Conservation (phyloP, 2,113 vertebrate genomes). For the Sapajus apella region DNA sequence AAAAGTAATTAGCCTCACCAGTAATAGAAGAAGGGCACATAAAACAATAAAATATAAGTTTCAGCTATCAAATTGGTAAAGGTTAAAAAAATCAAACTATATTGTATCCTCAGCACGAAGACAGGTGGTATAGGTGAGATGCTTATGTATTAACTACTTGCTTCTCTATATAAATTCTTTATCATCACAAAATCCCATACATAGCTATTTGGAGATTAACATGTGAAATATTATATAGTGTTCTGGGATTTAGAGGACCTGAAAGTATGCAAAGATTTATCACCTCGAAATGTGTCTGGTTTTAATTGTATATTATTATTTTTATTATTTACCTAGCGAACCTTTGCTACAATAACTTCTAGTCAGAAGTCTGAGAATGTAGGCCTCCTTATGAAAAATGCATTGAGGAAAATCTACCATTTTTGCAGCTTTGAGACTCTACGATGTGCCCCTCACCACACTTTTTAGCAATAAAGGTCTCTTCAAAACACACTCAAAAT, state of each 20-base stretch:
- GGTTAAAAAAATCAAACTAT: not conserved
- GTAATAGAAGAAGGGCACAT: not conserved
- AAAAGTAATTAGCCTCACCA: not conserved
- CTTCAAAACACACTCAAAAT: not conserved
- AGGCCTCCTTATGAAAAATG: not conserved
- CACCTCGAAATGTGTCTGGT: not conserved
- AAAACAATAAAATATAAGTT: not conserved
- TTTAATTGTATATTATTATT: not conserved
- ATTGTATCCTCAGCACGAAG: not conserved
- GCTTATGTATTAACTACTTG: not conserved
- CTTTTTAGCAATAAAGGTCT: not conserved
- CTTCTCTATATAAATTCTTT: not conserved
- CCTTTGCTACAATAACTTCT: not conserved
- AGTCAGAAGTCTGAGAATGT: not conserved
- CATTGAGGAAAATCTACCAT: not conserved
- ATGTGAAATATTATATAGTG: not conserved
- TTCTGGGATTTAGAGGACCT: not conserved
- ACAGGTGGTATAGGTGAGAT: too few relatives aligned
- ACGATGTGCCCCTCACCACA: not conserved
- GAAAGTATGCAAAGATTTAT: not conserved
- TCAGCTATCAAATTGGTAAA: not conserved
- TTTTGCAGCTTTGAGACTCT: not conserved
- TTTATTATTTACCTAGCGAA: constrained; percentile 6
- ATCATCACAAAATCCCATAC: not conserved
- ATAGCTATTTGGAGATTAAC: not conserved